phyloP scores from a whole-genome alignment of 2,888 invertebrate species.

The Pseudolycoriella hygida region DNA sequence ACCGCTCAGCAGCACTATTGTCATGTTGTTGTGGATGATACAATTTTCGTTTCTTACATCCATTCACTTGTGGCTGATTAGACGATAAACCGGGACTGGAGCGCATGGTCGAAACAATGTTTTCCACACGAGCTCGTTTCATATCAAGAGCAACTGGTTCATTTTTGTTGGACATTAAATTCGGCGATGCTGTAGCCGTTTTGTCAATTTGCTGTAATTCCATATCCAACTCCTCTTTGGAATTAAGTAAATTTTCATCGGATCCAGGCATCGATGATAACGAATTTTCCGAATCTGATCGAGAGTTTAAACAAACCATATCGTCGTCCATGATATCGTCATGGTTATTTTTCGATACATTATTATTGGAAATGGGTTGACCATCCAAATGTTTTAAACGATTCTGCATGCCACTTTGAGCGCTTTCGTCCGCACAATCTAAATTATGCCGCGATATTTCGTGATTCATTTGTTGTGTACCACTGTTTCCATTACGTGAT shows the following conservation, averaged over 20 bases:
- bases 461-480: background rate
- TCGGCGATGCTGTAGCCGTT: conserved; percentile 21
- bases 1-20: conserved; percentile 41
- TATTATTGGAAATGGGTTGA: background rate
- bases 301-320: conserved; percentile 23
- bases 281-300: conserved; percentile 30
- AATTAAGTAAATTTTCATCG: conserved; percentile 32
- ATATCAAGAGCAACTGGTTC: conserved; percentile 54
- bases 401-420: conserved; percentile 14
- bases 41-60: conserved; percentile 88
- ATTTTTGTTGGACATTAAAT: conserved; percentile 16
- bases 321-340: conserved; percentile 16
- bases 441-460: conserved; percentile 5
- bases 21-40: conserved; percentile 92
- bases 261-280: conserved; percentile 36
- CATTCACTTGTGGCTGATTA: conserved; percentile 44
- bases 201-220: conserved; percentile 42
- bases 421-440: conserved; percentile 16
- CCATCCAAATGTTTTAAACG: conserved; percentile 1
- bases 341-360: conserved; percentile 10
- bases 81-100: conserved; percentile 59
- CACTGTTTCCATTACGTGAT: background rate
- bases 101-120: conserved; percentile 86
- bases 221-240: conserved; percentile 48
- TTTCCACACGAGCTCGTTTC: conserved; percentile 86